Percentiles rank a stretch among this genome's conserved stretches.
Evolutionary conservation across 2,888 invertebrate species (phyloP).

Genomic region (Clanis bilineata): DNA sequence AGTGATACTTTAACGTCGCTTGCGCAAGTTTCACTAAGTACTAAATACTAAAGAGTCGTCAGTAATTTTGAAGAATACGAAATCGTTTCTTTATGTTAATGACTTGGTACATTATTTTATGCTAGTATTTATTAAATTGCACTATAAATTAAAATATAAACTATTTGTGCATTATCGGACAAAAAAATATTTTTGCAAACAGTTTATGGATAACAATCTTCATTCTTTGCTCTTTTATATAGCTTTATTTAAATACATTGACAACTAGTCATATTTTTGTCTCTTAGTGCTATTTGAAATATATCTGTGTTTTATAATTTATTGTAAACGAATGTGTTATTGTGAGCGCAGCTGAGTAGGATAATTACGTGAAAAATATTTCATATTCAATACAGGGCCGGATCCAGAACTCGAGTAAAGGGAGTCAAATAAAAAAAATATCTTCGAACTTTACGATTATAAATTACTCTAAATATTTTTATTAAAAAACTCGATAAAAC

Average conservation of each 20-base stretch:
- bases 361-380: background rate
- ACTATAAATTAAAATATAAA: too few species aligned
- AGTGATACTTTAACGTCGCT: too few species aligned
- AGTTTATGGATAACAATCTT: background rate
- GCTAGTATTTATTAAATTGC: too few species aligned
- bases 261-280: constrained; percentile 8
- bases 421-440: background rate
- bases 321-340: background rate
- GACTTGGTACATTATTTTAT: too few species aligned
- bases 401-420: background rate
- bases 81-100: too few species aligned
- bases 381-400: background rate
- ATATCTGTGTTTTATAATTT: background rate
- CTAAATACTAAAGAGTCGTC: too few species aligned
- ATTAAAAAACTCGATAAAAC: too few species aligned
- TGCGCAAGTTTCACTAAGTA: too few species aligned
- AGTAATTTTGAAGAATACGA: too few species aligned
- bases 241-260: background rate
- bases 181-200: background rate
- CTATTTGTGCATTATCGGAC: too few species aligned
- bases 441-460: background rate
- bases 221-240: background rate
- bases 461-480: too few species aligned
- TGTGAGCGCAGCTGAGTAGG: background rate
- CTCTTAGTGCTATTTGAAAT: background rate